phyloP scores from a whole-genome alignment of 2,113 vertebrate species.

The Silurus meridionalis region DNA sequence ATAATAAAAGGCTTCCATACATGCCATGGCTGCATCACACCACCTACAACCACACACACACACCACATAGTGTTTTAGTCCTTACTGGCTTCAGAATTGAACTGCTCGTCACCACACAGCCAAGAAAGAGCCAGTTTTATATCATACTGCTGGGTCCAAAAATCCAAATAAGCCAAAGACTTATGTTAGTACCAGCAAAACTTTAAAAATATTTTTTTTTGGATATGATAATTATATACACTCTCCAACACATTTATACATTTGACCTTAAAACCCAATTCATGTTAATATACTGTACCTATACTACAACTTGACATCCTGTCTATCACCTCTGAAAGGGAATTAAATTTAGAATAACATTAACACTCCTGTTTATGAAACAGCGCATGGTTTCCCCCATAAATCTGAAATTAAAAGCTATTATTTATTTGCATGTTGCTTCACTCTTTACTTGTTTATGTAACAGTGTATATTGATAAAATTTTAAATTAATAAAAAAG shows the following conservation, averaged over 20 bases:
- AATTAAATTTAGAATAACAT: background rate
- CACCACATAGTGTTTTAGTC: background rate
- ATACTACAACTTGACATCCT: background rate
- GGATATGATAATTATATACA: background rate
- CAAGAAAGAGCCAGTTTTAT: background rate
- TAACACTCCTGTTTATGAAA: background rate
- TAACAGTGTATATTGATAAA: background rate
- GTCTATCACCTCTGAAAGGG: background rate
- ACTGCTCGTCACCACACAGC: background rate
- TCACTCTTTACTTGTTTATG: background rate
- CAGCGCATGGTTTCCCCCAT: background rate
- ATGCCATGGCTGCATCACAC: background rate
- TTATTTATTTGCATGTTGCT: background rate
- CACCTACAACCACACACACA: background rate
- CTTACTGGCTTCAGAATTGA: background rate
- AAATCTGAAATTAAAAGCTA: background rate
- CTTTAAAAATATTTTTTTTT: background rate
- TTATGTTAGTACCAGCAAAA: background rate
- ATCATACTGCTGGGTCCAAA: background rate
- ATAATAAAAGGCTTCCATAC: background rate
- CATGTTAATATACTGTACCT: background rate
- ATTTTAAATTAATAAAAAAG: background rate
- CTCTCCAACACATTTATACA: background rate
- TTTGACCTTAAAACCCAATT: background rate
- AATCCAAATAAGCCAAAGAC: background rate